Conservation (phyloP, 2,113 vertebrate genomes). For the Macrotis lagotis region DNA sequence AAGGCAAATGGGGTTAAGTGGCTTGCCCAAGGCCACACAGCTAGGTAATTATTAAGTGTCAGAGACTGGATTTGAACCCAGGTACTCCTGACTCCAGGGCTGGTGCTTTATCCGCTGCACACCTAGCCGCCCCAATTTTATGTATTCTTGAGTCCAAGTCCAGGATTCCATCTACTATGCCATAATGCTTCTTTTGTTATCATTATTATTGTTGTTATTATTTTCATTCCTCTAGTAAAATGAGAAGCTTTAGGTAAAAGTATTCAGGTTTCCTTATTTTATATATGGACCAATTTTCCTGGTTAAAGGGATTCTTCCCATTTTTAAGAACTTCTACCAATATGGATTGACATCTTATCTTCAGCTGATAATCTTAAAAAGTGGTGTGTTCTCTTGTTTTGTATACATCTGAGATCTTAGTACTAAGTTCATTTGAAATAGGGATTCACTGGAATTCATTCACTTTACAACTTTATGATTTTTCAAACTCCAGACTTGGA, state of each 20-base stretch:
- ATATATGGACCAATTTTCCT: background rate
- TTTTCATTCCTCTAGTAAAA: background rate
- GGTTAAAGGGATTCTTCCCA: background rate
- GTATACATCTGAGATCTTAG: background rate
- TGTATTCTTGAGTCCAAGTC: background rate
- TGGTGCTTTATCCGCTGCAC: no score
- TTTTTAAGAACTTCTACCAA: background rate
- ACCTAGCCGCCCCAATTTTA: no score
- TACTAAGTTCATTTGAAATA: background rate
- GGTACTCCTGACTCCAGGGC: background rate
- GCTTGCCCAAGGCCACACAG: background rate
- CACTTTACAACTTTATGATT: background rate
- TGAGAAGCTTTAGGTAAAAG: background rate
- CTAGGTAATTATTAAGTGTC: background rate
- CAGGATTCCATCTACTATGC: background rate
- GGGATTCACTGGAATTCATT: background rate
- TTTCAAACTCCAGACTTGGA: background rate
- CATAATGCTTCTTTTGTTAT: background rate
- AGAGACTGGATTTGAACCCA: background rate
- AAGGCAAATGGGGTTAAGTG: no score
- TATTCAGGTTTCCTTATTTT: background rate
- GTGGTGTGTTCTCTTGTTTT: background rate
- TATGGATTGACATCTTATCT: background rate
- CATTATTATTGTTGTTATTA: background rate
- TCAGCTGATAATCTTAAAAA: background rate